Conservation (phyloP, 2,888 invertebrate species). For the Parasteatoda lunata region DNA sequence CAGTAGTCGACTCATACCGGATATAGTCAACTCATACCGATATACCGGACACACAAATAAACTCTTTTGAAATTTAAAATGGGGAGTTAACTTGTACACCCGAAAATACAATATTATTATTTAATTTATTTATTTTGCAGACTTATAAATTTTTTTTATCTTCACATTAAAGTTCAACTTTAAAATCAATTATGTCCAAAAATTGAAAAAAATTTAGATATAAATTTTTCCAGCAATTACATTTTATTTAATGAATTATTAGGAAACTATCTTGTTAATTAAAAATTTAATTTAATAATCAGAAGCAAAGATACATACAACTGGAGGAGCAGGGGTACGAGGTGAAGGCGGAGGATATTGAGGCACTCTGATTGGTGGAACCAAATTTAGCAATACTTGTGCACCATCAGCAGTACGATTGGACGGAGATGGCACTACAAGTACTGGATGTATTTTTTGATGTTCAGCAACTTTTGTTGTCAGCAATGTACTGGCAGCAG, state of each 20-base stretch:
- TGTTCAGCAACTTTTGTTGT: slow-evolving; percentile 50
- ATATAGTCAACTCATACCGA: too few relatives aligned
- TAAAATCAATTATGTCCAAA: too few relatives aligned
- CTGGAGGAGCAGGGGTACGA: slow-evolving; percentile 33
- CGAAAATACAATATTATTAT: too few relatives aligned
- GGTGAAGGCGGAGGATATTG: slow-evolving; percentile 66
- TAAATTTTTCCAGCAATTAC: neutral
- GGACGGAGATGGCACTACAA: slow-evolving; percentile 67
- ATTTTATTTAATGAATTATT: too few relatives aligned
- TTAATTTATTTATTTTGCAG: too few relatives aligned
- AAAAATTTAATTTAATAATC: neutral
- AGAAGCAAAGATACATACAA: slow-evolving; percentile 28
- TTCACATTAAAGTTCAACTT: too few relatives aligned
- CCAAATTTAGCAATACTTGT: slow-evolving; percentile 62
- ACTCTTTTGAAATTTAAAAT: too few relatives aligned
- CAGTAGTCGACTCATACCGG: too few relatives aligned
- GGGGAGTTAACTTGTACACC: too few relatives aligned
- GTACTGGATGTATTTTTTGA: slow-evolving; percentile 57
- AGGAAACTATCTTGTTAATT: too few relatives aligned
- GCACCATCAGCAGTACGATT: slow-evolving; percentile 59
- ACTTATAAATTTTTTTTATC: too few relatives aligned
- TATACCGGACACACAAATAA: too few relatives aligned
- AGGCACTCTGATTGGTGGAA: slow-evolving; percentile 68
- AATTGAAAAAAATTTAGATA: neutral
- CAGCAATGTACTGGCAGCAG: slow-evolving; percentile 35